Percentiles rank a stretch among this genome's conserved stretches.
Evolutionary conservation across 2,888 invertebrate species (phyloP).

Genomic region (Rhamnusium bicolor): DNA sequence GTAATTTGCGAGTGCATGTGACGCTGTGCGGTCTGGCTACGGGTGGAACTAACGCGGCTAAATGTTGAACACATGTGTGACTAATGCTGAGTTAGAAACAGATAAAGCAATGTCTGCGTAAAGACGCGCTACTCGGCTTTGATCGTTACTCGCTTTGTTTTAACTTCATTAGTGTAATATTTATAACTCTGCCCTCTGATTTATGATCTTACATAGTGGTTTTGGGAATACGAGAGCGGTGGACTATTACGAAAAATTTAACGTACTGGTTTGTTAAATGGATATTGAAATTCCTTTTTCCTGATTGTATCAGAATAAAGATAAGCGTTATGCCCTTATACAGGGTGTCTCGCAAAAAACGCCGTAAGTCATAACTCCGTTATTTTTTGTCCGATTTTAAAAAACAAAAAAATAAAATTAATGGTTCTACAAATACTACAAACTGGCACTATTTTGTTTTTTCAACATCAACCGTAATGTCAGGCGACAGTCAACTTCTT

Average conservation of each 20-base stretch:
- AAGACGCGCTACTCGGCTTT: conserved; percentile 22
- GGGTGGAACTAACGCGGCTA: conserved; percentile 39
- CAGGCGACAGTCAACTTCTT: no score
- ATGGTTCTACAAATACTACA: no score
- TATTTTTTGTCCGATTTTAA: no score
- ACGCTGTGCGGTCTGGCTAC: conserved; percentile 60
- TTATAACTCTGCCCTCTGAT: conserved; percentile 22
- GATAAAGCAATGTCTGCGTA: conserved; percentile 27
- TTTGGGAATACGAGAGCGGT: background rate
- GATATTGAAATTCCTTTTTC: no score
- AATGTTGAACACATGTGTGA: conserved; percentile 57
- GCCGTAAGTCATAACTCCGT: no score
- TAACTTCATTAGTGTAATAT: conserved; percentile 36
- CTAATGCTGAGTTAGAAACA: conserved; percentile 44
- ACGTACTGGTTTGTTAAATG: background rate
- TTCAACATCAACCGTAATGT: no score
- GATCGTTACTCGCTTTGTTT: conserved; percentile 33
- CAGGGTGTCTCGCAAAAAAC: no score
- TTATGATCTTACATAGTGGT: conserved; percentile 3
- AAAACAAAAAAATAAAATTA: no score
- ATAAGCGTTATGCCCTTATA: no score
- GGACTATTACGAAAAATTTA: background rate
- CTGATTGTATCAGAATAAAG: no score
- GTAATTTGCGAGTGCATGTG: conserved; percentile 64
- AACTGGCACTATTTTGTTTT: no score